Evolutionary conservation across 2,888 invertebrate species (phyloP).

Genomic region (Ormyrus labotus): DNA sequence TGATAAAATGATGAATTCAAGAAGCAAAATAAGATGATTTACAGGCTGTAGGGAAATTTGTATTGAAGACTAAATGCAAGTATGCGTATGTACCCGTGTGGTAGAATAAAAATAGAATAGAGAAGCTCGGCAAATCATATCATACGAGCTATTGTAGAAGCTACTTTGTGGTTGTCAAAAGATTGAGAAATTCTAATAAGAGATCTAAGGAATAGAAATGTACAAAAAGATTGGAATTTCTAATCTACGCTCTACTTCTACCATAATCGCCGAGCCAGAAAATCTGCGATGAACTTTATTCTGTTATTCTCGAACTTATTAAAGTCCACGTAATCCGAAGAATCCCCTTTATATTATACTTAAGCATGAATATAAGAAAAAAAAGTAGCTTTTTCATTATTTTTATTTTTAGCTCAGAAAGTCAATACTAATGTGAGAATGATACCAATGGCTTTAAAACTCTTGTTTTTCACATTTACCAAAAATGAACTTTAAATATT

Average conservation of each 20-base stretch:
- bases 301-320: slow-evolving; percentile 7
- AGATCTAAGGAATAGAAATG: slow-evolving; percentile 8
- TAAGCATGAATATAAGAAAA: too few relatives aligned
- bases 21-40: too few relatives aligned
- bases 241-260: slow-evolving; percentile 51
- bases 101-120: slow-evolving; percentile 1
- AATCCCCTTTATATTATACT: not conserved
- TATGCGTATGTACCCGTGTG: slow-evolving; percentile 19
- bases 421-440: not conserved
- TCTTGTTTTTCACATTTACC: not conserved
- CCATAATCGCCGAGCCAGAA: slow-evolving; percentile 51
- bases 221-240: slow-evolving; percentile 15
- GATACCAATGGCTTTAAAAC: slow-evolving; percentile 7
- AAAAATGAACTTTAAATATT: not conserved
- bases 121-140: slow-evolving; percentile 36
- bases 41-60: too few relatives aligned
- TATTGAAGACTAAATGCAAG: not conserved
- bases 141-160: slow-evolving; percentile 18
- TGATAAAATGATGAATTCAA: too few relatives aligned
- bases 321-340: not conserved
- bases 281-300: slow-evolving; percentile 40
- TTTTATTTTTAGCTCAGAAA: not conserved
- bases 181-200: slow-evolving; percentile 4
- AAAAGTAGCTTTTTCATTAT: not conserved
- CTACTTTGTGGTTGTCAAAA: slow-evolving; percentile 27